phyloP scores from a whole-genome alignment of 2,113 vertebrate species.

The Lepisosteus oculatus region DNA sequence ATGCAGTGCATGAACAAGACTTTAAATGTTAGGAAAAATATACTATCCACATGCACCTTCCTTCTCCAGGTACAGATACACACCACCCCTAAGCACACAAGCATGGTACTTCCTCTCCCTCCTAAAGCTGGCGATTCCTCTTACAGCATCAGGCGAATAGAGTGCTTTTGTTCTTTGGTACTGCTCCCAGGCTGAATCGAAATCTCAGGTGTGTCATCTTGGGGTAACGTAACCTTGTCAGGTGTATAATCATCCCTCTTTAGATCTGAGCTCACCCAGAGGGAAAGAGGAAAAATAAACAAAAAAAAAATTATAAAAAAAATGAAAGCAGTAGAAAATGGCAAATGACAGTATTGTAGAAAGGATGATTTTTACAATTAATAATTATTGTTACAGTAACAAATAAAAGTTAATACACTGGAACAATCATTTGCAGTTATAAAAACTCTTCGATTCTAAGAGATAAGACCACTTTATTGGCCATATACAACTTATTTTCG shows the following conservation, averaged over 20 bases:
- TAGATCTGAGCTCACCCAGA: constrained; percentile 68
- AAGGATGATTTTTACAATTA: too few relatives aligned
- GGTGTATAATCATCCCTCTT: constrained; percentile 97
- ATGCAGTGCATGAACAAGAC: constrained; percentile 35
- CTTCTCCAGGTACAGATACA: constrained; percentile 30
- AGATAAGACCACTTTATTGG: too few relatives aligned
- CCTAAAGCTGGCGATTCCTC: background rate
- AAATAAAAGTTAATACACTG: too few relatives aligned
- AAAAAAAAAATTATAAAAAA: too few relatives aligned
- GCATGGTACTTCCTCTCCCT: background rate
- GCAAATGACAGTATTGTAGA: background rate
- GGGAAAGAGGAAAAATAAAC: background rate
- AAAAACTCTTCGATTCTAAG: too few relatives aligned
- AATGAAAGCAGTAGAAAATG: background rate
- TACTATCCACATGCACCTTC: constrained; percentile 45
- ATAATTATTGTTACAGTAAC: too few relatives aligned
- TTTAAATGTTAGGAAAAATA: constrained; percentile 22
- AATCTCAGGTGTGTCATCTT: constrained; percentile 79
- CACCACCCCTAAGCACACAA: constrained; percentile 36
- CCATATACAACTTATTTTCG: too few relatives aligned
- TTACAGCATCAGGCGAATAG: constrained; percentile 87
- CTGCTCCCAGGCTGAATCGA: constrained; percentile 71
- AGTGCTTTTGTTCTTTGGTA: constrained; percentile 82
- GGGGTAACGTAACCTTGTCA: constrained; percentile 84
- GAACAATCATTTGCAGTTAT: too few relatives aligned